Evolutionary conservation across 2,888 invertebrate species (phyloP).

Genomic region (Chromoteleia sp.): DNA sequence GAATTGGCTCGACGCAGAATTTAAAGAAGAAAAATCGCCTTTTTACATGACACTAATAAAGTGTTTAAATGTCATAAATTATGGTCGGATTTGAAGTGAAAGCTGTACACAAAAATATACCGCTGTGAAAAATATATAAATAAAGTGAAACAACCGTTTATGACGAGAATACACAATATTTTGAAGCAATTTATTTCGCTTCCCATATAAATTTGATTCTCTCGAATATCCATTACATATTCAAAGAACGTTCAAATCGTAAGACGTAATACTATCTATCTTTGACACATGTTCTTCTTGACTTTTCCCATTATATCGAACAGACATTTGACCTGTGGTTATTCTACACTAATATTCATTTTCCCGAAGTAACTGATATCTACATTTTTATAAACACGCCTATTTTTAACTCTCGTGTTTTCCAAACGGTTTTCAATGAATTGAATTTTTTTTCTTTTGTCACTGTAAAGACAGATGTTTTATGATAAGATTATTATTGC

Average conservation of each 20-base stretch:
- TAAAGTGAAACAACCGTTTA: not conserved
- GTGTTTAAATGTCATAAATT: not conserved
- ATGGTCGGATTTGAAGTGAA: too few species aligned
- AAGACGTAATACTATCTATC: constrained; percentile 39
- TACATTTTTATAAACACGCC: constrained; percentile 20
- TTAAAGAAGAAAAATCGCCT: not conserved
- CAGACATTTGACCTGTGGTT: constrained; percentile 51
- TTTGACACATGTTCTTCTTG: constrained; percentile 55
- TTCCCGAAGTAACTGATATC: constrained; percentile 51
- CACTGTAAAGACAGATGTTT: constrained; percentile 22
- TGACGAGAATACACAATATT: not conserved
- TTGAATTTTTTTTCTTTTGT: constrained; percentile 2
- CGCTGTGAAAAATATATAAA: too few species aligned
- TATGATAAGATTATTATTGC: not conserved
- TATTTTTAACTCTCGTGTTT: constrained; percentile 13
- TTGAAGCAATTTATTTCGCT: not conserved
- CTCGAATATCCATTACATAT: constrained; percentile 52
- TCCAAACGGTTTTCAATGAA: constrained; percentile 1
- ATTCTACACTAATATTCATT: constrained; percentile 55
- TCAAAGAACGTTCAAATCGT: constrained; percentile 40
- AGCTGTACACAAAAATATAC: too few species aligned
- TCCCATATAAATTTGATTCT: constrained; percentile 19
- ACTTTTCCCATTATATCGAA: constrained; percentile 58
- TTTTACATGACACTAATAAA: not conserved
- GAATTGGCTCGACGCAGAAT: not conserved